These are phyloP conservation scores for Eledona agricola DNA, from an alignment of 2,888 invertebrate genomes.

Conservation along the genomic window DNA sequence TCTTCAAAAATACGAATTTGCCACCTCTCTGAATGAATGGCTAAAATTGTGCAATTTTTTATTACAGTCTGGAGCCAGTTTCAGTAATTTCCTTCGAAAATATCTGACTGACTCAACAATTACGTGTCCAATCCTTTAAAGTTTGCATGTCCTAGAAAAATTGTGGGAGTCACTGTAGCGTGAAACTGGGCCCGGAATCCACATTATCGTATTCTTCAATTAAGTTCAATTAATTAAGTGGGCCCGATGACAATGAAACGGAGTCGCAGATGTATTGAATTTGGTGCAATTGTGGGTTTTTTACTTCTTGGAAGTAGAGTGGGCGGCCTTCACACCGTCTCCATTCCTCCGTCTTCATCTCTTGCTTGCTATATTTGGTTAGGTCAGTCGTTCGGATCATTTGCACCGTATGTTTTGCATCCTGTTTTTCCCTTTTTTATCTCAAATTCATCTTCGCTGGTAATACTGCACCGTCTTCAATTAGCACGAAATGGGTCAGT, in stretches of 20 bases:
- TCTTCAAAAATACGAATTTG: no score
- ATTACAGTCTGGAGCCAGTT: no score
- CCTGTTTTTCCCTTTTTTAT: conserved; percentile 3
- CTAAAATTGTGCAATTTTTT: no score
- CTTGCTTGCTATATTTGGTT: conserved; percentile 44
- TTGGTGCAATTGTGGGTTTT: conserved; percentile 13
- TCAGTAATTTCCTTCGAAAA: no score
- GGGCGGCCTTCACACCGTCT: conserved; percentile 37
- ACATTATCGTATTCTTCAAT: conserved; percentile 21
- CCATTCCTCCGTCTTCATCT: conserved; percentile 24
- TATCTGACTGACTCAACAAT: no score
- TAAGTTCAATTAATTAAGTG: conserved; percentile 14
- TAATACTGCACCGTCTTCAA: no score
- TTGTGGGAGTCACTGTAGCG: conserved; percentile 5
- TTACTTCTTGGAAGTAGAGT: conserved; percentile 21
- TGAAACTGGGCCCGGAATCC: conserved; percentile 1
- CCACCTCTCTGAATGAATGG: no score
- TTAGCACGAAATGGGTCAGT: no score
- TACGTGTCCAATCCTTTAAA: no score
- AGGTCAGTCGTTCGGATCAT: conserved; percentile 39
- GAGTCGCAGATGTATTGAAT: no score
- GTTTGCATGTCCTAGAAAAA: no score
- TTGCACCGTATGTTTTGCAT: conserved; percentile 42
- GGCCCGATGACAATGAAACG: not conserved
- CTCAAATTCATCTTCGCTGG: no score